Evolutionary conservation across 1,140 invertebrate species (phyloP).

Genomic region (Neodiprion lecontei): DNA sequence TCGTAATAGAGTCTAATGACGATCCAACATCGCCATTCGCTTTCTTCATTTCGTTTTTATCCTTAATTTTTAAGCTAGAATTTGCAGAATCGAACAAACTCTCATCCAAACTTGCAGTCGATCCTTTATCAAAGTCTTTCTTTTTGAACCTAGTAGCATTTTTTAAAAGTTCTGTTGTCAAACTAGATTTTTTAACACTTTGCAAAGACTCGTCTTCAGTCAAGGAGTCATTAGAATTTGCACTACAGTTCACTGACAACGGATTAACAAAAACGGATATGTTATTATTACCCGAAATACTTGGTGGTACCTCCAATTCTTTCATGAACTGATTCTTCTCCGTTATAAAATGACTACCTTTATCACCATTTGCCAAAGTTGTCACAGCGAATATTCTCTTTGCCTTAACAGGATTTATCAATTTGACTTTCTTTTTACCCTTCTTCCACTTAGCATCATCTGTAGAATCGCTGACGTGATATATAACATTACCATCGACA

Average conservation of each 20-base stretch:
- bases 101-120: conserved; percentile 52
- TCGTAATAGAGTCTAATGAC: conserved; percentile 54
- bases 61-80: conserved; percentile 40
- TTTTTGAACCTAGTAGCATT: conserved; percentile 57
- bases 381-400: conserved; percentile 63
- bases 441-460: conserved; percentile 47
- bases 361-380: conserved; percentile 55
- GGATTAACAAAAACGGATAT: conserved; percentile 68
- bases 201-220: conserved; percentile 46
- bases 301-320: conserved; percentile 64
- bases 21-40: conserved; percentile 51
- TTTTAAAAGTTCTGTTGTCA: conserved; percentile 47
- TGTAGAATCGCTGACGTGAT: conserved; percentile 73
- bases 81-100: conserved; percentile 52
- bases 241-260: conserved; percentile 51
- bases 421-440: conserved; percentile 42
- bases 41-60: conserved; percentile 44
- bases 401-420: conserved; percentile 58
- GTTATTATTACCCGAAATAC: conserved; percentile 58
- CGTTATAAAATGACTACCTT: conserved; percentile 59
- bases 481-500: conserved; percentile 85
- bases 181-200: conserved; percentile 35
- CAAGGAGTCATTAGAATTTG: conserved; percentile 52
- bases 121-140: conserved; percentile 48
- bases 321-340: conserved; percentile 62